A percentile compares a stretch with the other conserved stretches of the same genome.
Evolutionary conservation across 1,140 invertebrate species (phyloP).

Genomic region (Armadillidium nasatum): DNA sequence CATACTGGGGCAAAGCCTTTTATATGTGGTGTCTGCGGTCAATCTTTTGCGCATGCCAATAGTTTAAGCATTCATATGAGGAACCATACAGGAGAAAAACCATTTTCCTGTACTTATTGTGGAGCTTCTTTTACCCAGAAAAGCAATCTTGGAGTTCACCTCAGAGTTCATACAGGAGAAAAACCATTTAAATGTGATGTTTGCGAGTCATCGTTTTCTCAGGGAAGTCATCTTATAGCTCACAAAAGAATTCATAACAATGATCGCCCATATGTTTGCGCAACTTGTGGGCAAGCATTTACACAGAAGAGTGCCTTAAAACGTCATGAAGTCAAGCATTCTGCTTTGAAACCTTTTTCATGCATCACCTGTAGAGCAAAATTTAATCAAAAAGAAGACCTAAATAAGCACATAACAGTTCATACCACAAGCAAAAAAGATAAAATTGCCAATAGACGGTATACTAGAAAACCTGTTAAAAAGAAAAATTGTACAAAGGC

Average conservation of each 20-base stretch:
- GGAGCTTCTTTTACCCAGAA: slow-evolving; percentile 47
- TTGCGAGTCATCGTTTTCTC: slow-evolving; percentile 48
- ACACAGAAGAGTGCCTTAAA: slow-evolving; percentile 47
- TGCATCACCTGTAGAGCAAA: slow-evolving; percentile 42
- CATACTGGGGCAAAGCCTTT: slow-evolving; percentile 29
- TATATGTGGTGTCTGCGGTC: slow-evolving; percentile 19
- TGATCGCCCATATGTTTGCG: slow-evolving; percentile 47
- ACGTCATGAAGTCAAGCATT: slow-evolving; percentile 46
- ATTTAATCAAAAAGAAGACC: slow-evolving; percentile 38
- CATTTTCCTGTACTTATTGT: slow-evolving; percentile 19
- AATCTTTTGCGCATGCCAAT: slow-evolving; percentile 17
- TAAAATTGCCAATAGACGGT: neutral
- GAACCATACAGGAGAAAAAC: slow-evolving; percentile 23
- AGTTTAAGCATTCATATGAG: slow-evolving; percentile 21
- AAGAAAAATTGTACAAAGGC: neutral
- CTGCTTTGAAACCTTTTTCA: slow-evolving; percentile 45
- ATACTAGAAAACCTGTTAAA: neutral
- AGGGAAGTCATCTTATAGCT: slow-evolving; percentile 42
- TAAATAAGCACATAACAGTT: slow-evolving; percentile 34
- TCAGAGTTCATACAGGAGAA: slow-evolving; percentile 65
- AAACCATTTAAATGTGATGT: slow-evolving; percentile 62
- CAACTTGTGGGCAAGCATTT: slow-evolving; percentile 46
- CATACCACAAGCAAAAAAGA: slow-evolving; percentile 28
- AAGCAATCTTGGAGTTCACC: slow-evolving; percentile 85
- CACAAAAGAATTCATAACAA: slow-evolving; percentile 44